These are phyloP conservation scores for Musca vetustissima DNA, from an alignment of 1,140 invertebrate genomes.

Conservation along the genomic window DNA sequence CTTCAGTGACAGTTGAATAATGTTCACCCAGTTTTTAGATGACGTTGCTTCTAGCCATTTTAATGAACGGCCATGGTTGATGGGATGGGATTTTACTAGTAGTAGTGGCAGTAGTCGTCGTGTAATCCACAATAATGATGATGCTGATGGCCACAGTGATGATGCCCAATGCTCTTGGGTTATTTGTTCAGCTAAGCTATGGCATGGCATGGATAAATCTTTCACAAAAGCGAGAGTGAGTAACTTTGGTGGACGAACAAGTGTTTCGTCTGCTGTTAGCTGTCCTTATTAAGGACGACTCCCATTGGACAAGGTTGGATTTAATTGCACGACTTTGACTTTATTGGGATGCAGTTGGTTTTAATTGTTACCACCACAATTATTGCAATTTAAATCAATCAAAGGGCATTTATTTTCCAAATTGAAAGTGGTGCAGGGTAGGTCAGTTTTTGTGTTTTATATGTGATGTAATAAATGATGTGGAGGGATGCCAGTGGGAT, in stretches of 20 bases:
- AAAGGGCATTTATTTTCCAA: neutral
- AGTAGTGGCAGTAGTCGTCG: neutral
- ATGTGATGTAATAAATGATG: too few species aligned
- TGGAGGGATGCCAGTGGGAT: too few species aligned
- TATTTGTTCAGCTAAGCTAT: neutral
- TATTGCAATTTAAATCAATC: constrained; percentile 16
- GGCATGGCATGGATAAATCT: neutral
- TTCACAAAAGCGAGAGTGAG: neutral
- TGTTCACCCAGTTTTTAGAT: constrained; percentile 23
- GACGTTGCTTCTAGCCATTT: constrained; percentile 23
- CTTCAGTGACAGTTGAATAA: constrained; percentile 31
- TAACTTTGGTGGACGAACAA: neutral
- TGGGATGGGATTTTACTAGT: neutral
- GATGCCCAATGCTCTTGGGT: neutral
- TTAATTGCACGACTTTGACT: constrained; percentile 20
- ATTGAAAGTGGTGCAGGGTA: too few species aligned
- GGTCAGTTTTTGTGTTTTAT: too few species aligned
- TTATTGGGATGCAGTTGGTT: constrained; percentile 1
- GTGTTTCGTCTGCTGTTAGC: neutral
- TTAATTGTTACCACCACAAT: constrained; percentile 18
- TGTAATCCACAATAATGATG: neutral
- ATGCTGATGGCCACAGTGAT: neutral
- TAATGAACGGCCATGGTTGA: neutral
- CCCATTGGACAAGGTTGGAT: constrained; percentile 7
- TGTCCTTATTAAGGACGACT: neutral